phyloP scores from a whole-genome alignment of 1,140 invertebrate species.

The Drosophila repletoides region DNA sequence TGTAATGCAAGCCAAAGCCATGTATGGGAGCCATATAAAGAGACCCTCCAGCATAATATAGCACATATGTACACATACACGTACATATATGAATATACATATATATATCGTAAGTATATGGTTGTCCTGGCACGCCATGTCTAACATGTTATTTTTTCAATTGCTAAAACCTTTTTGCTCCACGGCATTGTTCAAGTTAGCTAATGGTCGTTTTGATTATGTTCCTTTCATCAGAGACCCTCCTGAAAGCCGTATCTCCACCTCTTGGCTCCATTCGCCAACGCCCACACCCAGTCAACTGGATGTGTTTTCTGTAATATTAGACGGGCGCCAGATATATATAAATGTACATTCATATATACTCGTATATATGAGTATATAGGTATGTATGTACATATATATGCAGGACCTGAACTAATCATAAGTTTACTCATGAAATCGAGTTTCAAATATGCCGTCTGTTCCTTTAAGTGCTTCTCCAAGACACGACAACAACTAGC shows the following conservation, averaged over 20 bases:
- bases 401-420: conserved; percentile 58
- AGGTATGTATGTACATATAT: conserved; percentile 9
- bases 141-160: conserved; percentile 50
- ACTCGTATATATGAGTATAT: not conserved
- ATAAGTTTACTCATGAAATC: conserved; percentile 63
- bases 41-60: conserved; percentile 35
- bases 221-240: conserved; percentile 36
- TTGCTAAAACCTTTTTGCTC: conserved; percentile 35
- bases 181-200: conserved; percentile 46
- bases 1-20: conserved; percentile 50
- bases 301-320: conserved; percentile 35
- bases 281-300: not conserved
- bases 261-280: too few species aligned
- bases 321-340: not conserved
- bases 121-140: conserved; percentile 27
- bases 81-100: not conserved
- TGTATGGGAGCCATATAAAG: conserved; percentile 56
- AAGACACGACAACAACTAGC: conserved; percentile 8
- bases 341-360: conserved; percentile 4
- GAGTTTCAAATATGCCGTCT: conserved; percentile 46
- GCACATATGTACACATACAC: not conserved
- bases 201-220: conserved; percentile 77
- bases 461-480: not conserved
- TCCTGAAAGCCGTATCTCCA: not conserved
- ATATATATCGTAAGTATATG: not conserved